Evolutionary conservation across 1,140 invertebrate genomes (phyloP).

Genomic region (Cydia pomonella): DNA sequence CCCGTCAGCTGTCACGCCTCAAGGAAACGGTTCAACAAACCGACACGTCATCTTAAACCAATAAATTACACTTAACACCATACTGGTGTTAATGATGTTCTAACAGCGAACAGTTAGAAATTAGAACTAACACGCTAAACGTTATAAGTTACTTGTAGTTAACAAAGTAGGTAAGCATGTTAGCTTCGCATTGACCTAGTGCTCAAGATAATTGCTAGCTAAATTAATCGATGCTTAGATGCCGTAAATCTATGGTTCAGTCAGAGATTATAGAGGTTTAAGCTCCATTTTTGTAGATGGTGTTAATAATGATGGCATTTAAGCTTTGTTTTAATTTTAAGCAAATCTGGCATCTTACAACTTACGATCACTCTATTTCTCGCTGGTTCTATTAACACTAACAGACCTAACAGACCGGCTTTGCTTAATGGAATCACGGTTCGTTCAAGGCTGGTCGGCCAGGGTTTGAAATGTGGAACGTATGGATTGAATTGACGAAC

Average conservation of each 20-base stretch:
- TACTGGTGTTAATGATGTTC: neutral
- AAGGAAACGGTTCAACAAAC: constrained; percentile 23
- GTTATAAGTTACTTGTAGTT: neutral
- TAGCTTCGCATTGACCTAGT: constrained; percentile 5
- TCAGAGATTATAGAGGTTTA: too few relatives aligned
- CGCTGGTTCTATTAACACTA: neutral
- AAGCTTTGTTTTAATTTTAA: too few relatives aligned
- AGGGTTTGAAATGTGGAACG: too few relatives aligned
- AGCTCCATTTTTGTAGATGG: too few relatives aligned
- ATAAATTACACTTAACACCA: neutral
- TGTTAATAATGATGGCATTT: too few relatives aligned
- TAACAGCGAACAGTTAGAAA: neutral
- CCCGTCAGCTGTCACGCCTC: constrained; percentile 26
- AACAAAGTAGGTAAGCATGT: neutral
- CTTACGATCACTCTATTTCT: too few relatives aligned
- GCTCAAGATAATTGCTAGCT: neutral
- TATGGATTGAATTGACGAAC: too few relatives aligned
- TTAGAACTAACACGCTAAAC: neutral
- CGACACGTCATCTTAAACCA: neutral
- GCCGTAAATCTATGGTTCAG: neutral
- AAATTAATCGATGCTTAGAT: neutral
- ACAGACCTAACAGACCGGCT: neutral
- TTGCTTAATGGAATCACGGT: neutral
- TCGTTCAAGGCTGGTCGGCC: neutral
- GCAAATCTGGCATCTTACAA: too few relatives aligned